phyloP scores from a whole-genome alignment of 2,797 vertebrate genomes.

The Bufotes viridis region DNA sequence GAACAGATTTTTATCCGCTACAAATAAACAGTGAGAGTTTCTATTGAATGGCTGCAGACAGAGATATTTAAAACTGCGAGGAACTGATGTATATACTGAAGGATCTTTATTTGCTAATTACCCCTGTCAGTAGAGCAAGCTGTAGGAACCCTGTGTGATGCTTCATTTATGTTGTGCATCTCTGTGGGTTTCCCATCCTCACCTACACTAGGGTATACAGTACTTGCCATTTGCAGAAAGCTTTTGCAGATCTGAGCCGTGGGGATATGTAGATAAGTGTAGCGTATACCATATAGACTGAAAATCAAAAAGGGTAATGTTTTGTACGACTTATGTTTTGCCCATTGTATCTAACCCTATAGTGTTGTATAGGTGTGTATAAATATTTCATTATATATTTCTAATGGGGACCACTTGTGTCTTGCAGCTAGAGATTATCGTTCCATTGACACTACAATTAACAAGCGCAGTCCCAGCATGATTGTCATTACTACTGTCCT shows the following conservation, averaged over 20 bases:
- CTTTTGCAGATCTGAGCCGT: background rate
- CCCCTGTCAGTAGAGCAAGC: too few relatives aligned
- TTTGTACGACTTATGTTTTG: background rate
- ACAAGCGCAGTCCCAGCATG: slow-evolving; percentile 33
- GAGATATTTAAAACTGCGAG: too few relatives aligned
- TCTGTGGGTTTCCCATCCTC: too few relatives aligned
- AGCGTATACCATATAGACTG: background rate
- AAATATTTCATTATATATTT: background rate
- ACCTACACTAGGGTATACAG: background rate
- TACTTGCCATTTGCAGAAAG: background rate
- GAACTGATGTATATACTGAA: too few relatives aligned
- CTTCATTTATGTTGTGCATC: too few relatives aligned
- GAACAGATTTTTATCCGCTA: too few relatives aligned
- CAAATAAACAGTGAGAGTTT: too few relatives aligned
- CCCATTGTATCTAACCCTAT: background rate
- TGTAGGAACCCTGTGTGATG: too few relatives aligned
- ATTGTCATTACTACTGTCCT: slow-evolving; percentile 66
- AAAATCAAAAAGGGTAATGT: background rate
- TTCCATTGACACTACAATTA: rapidly evolving
- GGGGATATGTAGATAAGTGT: background rate
- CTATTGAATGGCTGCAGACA: too few relatives aligned
- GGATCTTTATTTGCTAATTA: too few relatives aligned
- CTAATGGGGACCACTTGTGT: slow-evolving; percentile 16
- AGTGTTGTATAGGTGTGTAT: background rate
- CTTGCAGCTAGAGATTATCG: background rate